Evolutionary conservation across 2,888 invertebrate species (phyloP), one percentile per base, ranked within the genome.

Genomic region (Apotomis capreana): DNA sequence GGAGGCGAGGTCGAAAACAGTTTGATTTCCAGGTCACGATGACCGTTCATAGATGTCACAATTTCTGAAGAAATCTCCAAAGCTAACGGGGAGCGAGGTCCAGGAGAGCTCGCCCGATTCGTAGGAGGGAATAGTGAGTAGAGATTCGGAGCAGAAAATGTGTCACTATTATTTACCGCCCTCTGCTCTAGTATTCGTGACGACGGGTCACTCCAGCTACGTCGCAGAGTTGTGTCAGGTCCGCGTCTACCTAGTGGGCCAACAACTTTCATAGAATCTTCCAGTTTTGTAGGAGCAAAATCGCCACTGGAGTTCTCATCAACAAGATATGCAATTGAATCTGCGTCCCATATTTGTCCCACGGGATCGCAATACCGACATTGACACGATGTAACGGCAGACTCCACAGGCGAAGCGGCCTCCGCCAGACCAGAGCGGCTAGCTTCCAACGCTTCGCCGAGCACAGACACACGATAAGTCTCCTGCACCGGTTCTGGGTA

Each of bases 1-100:
- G 93, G 88, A 76, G 94, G 94, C 83, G 94, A 94, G 79, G 95
- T 94, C 78, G 95, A 95, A 89, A 95, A 96, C 88, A 96, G 95
- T 86, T 96, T 96, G 79, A 96, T 96, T 90, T 96, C 96, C 84
- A 96, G 90, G 88, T 96, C 96, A 74, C 96, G 94, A 84, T 96
- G 96, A 60, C 96, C 96, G 84, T 96, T 96, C 78, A 95, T 94
- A 59, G 96, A 96, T 40, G 96, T 96, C 77, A 96, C 96, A 79
- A 96, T 96, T 83, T 96, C 96, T 51, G 96, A 96, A 49, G 96
- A 96, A 73, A 96, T 96, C 86, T 96, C 95, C 79, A 96, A 89
- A 75, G 89, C 91, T 76, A 88, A 92, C 63, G 90, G 89, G 80
- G 86, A 92, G 77, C 86, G 90, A 71, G 89, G 90, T 79, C 90